Conservation (phyloP, 2,797 vertebrate genomes). For the Anisognathus igniventris region DNA sequence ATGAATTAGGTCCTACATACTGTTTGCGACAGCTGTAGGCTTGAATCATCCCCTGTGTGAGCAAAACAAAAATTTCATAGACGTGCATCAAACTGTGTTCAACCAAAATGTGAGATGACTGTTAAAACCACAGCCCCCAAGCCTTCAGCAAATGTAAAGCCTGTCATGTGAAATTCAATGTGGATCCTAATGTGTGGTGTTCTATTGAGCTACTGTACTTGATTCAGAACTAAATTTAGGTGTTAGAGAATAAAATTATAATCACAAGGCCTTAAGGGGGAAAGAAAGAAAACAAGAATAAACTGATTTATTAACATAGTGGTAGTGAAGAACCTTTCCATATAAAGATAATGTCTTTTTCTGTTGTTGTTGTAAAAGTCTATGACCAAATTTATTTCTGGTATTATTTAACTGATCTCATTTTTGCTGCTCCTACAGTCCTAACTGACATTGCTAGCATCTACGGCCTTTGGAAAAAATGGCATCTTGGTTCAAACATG, state of each 20-base stretch:
- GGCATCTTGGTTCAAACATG: background rate
- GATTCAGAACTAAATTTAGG: background rate
- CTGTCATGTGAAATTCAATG: constrained; percentile 22
- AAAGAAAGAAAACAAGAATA: background rate
- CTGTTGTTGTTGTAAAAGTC: background rate
- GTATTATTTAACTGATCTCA: background rate
- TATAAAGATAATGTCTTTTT: background rate
- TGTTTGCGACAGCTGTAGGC: constrained; percentile 66
- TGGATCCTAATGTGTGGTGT: background rate
- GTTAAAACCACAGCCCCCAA: constrained; percentile 39
- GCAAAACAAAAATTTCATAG: constrained; percentile 63
- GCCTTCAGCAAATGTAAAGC: constrained; percentile 5
- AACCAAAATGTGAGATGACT: constrained; percentile 40
- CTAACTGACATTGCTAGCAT: background rate
- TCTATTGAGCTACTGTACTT: background rate
- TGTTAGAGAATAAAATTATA: background rate
- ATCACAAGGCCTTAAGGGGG: background rate
- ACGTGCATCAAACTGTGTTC: constrained; percentile 53
- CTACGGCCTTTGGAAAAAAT: background rate
- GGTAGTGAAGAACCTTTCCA: background rate
- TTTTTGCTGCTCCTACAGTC: background rate
- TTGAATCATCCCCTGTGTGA: constrained; percentile 49
- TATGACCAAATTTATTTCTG: background rate
- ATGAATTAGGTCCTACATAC: constrained; percentile 37
- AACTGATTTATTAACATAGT: background rate